phyloP scores from a whole-genome alignment of 2,797 vertebrate genomes.

The Threskiornis aethiopicus region DNA sequence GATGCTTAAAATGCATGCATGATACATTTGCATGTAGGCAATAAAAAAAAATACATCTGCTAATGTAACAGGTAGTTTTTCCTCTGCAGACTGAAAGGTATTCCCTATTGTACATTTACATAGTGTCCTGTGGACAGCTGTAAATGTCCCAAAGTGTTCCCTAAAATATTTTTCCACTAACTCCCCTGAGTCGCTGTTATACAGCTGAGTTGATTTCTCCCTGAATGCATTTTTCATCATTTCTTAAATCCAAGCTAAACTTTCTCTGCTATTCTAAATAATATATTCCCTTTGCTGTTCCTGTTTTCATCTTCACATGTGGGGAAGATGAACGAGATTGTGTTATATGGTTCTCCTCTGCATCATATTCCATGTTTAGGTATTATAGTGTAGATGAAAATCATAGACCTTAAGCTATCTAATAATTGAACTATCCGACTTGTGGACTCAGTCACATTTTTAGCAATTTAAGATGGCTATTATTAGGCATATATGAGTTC shows the following conservation, averaged over 20 bases:
- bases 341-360: not conserved
- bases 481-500: not conserved
- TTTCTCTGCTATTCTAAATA: not conserved
- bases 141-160: not conserved
- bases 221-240: not conserved
- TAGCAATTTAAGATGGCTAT: not conserved
- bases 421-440: not conserved
- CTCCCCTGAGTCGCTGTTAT: not conserved
- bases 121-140: not conserved
- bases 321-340: not conserved
- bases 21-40: not conserved
- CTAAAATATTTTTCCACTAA: not conserved
- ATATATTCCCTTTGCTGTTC: not conserved
- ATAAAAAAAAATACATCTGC: not conserved
- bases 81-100: not conserved
- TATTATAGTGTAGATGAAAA: not conserved
- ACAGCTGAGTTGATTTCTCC: not conserved
- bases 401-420: not conserved
- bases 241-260: not conserved
- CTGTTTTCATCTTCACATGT: not conserved
- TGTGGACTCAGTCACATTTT: not conserved
- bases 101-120: not conserved
- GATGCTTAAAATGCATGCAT: not conserved
- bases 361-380: not conserved
- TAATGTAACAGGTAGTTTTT: not conserved